Evolutionary conservation across 2,797 vertebrate species (phyloP).

Genomic region (Sebastes cheni): DNA sequence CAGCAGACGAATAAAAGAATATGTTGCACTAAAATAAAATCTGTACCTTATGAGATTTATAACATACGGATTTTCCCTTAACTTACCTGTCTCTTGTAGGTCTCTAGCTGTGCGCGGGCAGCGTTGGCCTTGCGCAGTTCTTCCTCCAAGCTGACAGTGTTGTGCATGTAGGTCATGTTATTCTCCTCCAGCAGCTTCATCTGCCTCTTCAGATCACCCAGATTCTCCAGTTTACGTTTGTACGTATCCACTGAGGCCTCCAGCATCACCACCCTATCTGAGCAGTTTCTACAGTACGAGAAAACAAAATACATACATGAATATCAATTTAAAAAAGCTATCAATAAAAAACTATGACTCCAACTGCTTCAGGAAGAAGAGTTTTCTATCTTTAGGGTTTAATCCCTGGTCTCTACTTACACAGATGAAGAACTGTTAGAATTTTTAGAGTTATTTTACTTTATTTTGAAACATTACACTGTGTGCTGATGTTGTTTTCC

Average conservation of each 20-base stretch:
- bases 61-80: not conserved
- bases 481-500: not conserved
- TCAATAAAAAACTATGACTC: not conserved
- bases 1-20: not conserved
- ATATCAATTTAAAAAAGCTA: not conserved
- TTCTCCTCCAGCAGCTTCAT: constrained; percentile 96
- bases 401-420: too few species aligned
- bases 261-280: constrained; percentile 93
- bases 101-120: constrained; percentile 93
- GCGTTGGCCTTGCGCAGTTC: constrained; percentile 96
- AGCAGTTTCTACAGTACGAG: constrained; percentile 81
- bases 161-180: constrained; percentile 98
- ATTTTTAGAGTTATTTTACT: not conserved
- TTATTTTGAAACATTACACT: not conserved
- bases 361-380: not conserved
- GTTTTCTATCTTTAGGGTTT: not conserved
- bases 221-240: constrained; percentile 94
- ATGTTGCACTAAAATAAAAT: not conserved
- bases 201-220: constrained; percentile 93
- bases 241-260: constrained; percentile 94
- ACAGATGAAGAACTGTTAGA: too few species aligned
- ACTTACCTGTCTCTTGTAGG: constrained; percentile 93
- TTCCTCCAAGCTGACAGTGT: constrained; percentile 94
- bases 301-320: not conserved
- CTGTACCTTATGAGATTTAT: not conserved